phyloP scores from a whole-genome alignment of 1,140 invertebrate species.

The Aphis gossypii region DNA sequence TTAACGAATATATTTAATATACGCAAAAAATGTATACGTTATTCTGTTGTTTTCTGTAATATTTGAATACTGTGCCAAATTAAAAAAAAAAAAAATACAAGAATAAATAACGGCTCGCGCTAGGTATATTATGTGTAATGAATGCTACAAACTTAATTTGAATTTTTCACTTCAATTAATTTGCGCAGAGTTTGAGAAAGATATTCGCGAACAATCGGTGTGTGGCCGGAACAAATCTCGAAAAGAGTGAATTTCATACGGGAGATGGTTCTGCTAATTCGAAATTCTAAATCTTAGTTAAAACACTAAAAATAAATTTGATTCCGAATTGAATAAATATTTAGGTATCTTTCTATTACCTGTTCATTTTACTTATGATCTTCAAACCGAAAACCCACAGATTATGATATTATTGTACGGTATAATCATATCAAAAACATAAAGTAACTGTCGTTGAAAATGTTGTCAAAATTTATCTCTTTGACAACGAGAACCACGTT shows the following conservation, averaged over 20 bases:
- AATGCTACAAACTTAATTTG: not conserved
- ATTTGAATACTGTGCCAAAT: not conserved
- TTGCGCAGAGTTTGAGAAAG: not conserved
- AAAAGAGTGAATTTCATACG: not conserved
- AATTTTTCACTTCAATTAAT: slow-evolving; percentile 11
- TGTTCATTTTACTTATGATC: not conserved
- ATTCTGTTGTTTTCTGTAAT: not conserved
- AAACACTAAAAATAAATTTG: not conserved
- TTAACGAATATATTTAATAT: not conserved
- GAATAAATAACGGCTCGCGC: not conserved
- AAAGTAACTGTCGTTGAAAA: too few species aligned
- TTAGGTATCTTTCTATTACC: not conserved
- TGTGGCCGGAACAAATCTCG: not conserved
- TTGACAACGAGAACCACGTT: too few species aligned
- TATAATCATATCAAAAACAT: too few species aligned
- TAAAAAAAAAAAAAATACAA: not conserved
- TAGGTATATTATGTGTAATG: not conserved
- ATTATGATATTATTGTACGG: not conserved
- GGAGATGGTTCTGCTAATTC: not conserved
- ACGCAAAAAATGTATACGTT: not conserved
- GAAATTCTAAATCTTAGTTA: not conserved
- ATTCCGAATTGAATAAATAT: not conserved
- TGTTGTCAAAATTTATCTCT: too few species aligned
- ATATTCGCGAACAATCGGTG: not conserved
- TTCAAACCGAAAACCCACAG: not conserved